phyloP scores from a whole-genome alignment of 2,113 vertebrate species.

The Nothocercus julius region DNA sequence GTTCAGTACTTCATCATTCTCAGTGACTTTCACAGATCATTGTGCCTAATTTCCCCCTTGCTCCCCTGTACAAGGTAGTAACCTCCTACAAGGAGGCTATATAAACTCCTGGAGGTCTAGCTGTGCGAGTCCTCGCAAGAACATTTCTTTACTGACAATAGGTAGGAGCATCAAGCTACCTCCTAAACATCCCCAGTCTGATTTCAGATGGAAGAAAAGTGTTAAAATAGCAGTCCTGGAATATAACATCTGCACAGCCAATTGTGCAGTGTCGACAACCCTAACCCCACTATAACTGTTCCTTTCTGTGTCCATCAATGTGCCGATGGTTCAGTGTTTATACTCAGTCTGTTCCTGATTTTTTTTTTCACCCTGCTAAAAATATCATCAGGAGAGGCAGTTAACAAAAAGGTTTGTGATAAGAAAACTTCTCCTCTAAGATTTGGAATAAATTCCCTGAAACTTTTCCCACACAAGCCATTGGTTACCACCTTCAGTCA shows the following conservation, averaged over 20 bases:
- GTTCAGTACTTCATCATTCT: not conserved
- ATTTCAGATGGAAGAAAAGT: not conserved
- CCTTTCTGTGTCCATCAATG: not conserved
- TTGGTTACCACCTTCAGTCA: not conserved
- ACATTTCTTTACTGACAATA: not conserved
- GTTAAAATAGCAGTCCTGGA: not conserved
- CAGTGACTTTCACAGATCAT: not conserved
- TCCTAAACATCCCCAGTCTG: not conserved
- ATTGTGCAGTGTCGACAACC: accelerated
- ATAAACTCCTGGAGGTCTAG: not conserved
- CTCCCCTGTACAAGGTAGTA: not conserved
- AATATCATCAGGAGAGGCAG: not conserved
- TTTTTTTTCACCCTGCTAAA: not conserved
- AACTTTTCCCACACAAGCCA: not conserved
- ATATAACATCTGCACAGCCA: not conserved
- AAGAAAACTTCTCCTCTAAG: not conserved
- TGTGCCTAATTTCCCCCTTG: not conserved
- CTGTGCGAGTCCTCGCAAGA: not conserved
- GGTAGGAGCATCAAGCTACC: not conserved
- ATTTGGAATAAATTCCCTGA: not conserved
- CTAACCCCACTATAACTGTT: accelerated
- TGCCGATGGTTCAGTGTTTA: not conserved
- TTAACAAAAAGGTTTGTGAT: not conserved
- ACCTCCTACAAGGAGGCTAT: not conserved
- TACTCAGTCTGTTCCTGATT: not conserved